These are phyloP conservation scores for Odontocolon sp. DNA, from an alignment of 2,888 invertebrate genomes.

Conservation along the genomic window DNA sequence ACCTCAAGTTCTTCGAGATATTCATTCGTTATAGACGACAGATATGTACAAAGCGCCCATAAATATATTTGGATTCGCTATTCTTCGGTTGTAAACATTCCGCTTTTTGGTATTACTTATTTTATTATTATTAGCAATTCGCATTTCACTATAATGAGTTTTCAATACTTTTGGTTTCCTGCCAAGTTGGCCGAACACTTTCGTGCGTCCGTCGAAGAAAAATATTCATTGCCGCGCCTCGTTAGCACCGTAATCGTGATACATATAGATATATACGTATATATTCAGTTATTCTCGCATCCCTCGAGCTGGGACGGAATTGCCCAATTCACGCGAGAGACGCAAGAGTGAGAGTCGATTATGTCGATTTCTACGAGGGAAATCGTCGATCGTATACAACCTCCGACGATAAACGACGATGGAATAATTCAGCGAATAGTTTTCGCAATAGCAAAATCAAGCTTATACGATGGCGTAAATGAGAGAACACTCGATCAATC, in stretches of 20 bases:
- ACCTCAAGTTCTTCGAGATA: conserved; percentile 14
- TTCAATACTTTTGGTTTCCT: too few species aligned
- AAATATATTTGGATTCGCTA: background rate
- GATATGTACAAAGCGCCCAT: background rate
- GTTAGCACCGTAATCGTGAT: background rate
- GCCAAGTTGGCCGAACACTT: conserved; percentile 5
- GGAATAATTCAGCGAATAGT: conserved; percentile 60
- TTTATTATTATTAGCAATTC: conserved; percentile 3
- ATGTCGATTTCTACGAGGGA: conserved; percentile 56
- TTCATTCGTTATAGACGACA: conserved; percentile 27
- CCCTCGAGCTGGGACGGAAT: conserved; percentile 9
- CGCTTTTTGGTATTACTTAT: conserved; percentile 1
- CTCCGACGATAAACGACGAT: conserved; percentile 41
- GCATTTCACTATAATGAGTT: too few species aligned
- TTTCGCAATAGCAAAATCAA: conserved; percentile 40
- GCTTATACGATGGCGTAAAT: background rate
- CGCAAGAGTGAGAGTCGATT: conserved; percentile 54
- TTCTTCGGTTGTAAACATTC: background rate
- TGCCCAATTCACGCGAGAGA: conserved; percentile 31
- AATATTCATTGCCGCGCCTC: conserved; percentile 22
- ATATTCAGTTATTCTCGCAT: conserved; percentile 29
- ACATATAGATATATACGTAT: too few species aligned
- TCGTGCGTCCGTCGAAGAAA: background rate
- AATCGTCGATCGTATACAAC: conserved; percentile 55
- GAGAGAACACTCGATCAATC: background rate